A percentile compares a stretch with the other conserved stretches of the same genome.
phyloP scores from a whole-genome alignment of 2,888 invertebrate species.

The Heliconius cydno region DNA sequence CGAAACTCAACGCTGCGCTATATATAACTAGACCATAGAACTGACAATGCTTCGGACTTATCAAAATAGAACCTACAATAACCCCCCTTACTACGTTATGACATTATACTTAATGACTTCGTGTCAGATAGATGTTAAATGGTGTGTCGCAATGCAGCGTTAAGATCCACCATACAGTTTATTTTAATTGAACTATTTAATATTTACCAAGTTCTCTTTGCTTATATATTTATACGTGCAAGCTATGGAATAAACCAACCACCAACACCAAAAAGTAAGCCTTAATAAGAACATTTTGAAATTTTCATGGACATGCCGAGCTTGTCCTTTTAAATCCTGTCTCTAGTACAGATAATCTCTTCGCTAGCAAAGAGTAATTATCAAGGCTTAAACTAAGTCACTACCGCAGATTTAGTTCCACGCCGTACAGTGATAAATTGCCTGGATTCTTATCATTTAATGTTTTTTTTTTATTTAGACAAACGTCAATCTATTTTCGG shows the following conservation, averaged over 20 bases:
- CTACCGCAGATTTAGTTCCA: background rate
- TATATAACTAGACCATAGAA: background rate
- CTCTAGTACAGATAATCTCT: slow-evolving; percentile 1
- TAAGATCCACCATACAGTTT: too few species aligned
- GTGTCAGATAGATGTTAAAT: background rate
- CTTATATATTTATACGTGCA: too few species aligned
- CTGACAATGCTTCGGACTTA: too few species aligned
- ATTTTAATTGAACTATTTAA: too few species aligned
- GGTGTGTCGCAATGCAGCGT: too few species aligned
- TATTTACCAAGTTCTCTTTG: too few species aligned
- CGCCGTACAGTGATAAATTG: slow-evolving; percentile 10
- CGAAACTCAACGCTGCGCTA: background rate
- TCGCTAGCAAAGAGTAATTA: slow-evolving; percentile 10
- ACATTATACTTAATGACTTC: background rate
- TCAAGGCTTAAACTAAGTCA: slow-evolving; percentile 11
- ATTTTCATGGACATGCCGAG: background rate
- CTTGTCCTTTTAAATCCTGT: background rate
- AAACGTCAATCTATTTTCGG: background rate
- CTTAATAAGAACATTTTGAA: too few species aligned
- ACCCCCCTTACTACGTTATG: background rate
- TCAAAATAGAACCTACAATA: background rate
- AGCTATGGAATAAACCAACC: too few species aligned
- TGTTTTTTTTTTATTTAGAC: background rate
- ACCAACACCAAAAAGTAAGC: too few species aligned
- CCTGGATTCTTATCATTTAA: background rate